phyloP scores from a whole-genome alignment of 53 echinoderm and acorn worm species.

The Holothuria scabra region DNA sequence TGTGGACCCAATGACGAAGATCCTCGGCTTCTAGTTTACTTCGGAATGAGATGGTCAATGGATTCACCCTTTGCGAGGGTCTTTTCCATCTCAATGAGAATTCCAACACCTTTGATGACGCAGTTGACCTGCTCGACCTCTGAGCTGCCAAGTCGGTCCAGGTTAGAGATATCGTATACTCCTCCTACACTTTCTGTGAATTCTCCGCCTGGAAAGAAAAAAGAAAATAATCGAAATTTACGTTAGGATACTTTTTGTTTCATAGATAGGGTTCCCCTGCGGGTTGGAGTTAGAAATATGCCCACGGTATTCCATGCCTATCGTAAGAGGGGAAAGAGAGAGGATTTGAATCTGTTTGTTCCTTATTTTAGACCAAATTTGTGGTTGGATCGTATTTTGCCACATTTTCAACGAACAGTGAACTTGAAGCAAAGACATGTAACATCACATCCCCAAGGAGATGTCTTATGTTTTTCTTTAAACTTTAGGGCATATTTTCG shows the following conservation, averaged over 20 bases:
- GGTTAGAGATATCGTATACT: conserved; percentile 94
- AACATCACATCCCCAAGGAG: too few species aligned
- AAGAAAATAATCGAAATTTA: background rate
- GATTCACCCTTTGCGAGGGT: conserved; percentile 79
- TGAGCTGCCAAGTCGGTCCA: conserved; percentile 86
- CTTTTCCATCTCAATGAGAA: conserved; percentile 87
- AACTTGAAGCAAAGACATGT: too few species aligned
- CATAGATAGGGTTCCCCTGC: too few species aligned
- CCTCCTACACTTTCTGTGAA: conserved; percentile 92
- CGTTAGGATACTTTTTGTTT: background rate
- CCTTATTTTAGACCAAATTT: too few species aligned
- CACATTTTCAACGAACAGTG: too few species aligned
- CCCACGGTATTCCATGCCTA: too few species aligned
- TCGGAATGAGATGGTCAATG: conserved; percentile 84
- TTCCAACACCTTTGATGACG: conserved; percentile 84
- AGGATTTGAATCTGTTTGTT: too few species aligned
- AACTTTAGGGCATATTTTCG: too few species aligned
- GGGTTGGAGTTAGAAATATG: too few species aligned
- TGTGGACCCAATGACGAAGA: background rate
- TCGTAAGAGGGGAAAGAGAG: too few species aligned
- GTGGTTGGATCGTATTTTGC: too few species aligned
- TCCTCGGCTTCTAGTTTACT: conserved; percentile 27
- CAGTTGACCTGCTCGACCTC: conserved; percentile 96
- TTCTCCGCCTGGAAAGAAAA: conserved; percentile 72
- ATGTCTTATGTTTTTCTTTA: too few species aligned